These are phyloP conservation scores for Hedychridium roseum DNA, from an alignment of 2,888 invertebrate species.

Conservation along the genomic window DNA sequence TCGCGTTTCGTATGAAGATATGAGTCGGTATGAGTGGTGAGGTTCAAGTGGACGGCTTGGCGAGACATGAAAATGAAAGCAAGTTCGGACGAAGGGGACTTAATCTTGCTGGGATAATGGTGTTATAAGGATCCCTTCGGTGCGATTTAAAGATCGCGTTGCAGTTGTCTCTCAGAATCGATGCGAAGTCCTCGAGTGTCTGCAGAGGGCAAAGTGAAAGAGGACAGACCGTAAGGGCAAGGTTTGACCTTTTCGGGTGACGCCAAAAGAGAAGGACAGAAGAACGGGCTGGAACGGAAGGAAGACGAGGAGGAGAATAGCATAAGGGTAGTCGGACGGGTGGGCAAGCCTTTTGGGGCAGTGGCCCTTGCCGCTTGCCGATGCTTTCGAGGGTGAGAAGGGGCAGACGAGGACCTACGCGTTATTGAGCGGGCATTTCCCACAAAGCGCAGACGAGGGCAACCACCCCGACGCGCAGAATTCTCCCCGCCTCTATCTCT, in stretches of 20 bases:
- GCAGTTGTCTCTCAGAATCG: no score
- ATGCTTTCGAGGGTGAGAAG: conserved; percentile 36
- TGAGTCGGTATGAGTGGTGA: no score
- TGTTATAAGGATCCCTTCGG: no score
- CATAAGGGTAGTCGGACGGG: conserved; percentile 37
- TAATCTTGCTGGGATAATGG: no score
- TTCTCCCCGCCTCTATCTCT: conserved; percentile 30
- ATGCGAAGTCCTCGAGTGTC: no score
- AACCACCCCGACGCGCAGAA: conserved; percentile 57
- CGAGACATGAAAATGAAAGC: no score
- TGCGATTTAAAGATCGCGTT: no score
- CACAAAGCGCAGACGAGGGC: conserved; percentile 63
- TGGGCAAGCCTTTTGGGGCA: conserved; percentile 46
- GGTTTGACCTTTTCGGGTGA: conserved; percentile 28
- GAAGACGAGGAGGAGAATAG: conserved; percentile 3
- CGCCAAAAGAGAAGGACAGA: conserved; percentile 3
- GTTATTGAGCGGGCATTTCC: conserved; percentile 63
- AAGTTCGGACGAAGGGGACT: no score
- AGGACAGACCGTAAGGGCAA: conserved; percentile 17
- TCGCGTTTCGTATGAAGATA: no score
- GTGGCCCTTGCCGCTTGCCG: conserved; percentile 43
- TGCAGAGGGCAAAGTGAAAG: no score
- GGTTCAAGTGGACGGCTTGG: no score
- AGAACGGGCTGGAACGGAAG: background rate
- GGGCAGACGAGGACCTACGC: conserved; percentile 52